Conservation (phyloP, 2,888 invertebrate genomes). For the Napeogenes inachia region DNA sequence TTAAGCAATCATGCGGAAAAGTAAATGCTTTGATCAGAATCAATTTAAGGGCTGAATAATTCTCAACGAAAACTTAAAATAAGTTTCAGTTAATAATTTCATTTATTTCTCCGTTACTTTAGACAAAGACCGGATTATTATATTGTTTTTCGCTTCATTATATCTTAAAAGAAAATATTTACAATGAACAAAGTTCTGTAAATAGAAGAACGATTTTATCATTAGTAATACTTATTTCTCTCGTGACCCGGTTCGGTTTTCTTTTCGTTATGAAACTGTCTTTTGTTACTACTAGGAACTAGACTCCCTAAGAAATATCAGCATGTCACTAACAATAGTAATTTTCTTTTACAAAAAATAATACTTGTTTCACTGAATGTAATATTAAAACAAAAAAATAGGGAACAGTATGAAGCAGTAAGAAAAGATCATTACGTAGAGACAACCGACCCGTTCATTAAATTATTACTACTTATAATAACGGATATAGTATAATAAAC, state of each 20-base stretch:
- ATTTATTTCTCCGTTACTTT: too few species aligned
- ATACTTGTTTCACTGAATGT: background rate
- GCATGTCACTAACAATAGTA: conserved; percentile 7
- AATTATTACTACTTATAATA: background rate
- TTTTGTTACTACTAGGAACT: conserved; percentile 2
- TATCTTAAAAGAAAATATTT: background rate
- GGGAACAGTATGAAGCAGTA: background rate
- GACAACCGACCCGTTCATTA: background rate
- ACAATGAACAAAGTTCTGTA: background rate
- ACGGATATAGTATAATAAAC: background rate
- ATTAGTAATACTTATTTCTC: conserved; percentile 2
- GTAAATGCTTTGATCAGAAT: too few species aligned
- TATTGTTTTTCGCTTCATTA: too few species aligned
- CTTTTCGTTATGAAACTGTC: conserved; percentile 2
- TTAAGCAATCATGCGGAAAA: too few species aligned
- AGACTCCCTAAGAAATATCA: conserved; percentile 3
- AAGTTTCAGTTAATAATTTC: too few species aligned
- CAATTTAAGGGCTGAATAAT: too few species aligned
- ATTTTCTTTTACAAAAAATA: conserved; percentile 5
- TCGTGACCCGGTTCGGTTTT: conserved; percentile 7
- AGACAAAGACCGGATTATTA: too few species aligned
- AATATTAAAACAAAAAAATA: background rate
- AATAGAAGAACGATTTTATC: conserved; percentile 1
- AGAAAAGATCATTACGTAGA: background rate
- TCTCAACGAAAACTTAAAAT: too few species aligned